Base-by-base conservation (phyloP, 2,888 invertebrate genomes). In the Drosophila nr. medialis region DNA sequence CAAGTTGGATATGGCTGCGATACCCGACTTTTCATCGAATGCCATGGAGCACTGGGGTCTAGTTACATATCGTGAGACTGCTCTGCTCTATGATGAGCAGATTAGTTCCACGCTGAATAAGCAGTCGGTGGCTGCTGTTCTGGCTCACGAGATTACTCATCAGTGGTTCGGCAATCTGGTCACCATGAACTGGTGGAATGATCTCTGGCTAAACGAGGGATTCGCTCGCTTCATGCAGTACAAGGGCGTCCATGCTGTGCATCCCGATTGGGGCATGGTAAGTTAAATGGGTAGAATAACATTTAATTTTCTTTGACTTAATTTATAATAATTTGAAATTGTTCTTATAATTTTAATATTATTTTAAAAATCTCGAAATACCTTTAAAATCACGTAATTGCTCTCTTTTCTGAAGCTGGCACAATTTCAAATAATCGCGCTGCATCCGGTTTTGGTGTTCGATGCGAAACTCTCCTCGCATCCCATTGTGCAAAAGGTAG, bases 31-130 rank as follows among this genome's bases (percentile, higher is more conserved):
- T 58, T 80, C 89, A 7, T 91, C 92, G 0, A 98, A 98, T 4
- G 99, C 99, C 0, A 99, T 99, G 95, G 99, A 99, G 96, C 98
- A 93, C 97, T 99, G 99, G 99, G 95, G 95, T 2, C 93, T 99
- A 40, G 96, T 99, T 2, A 98, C 98, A 0, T 99, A 96, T 92
- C 94, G 98, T 75, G 98, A 99, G 93, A 96, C 96, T 0, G 94
- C 96, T 62, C 94, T 99, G 65, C 94, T 99, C 0, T 97, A 96
- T 80, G 96, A 98, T 83, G 93, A 94, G 13, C 92, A 93, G 0
- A 95, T 95, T 11, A 96, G 97, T 45, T 97, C 98, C 0, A 94
- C 96, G 0, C 91, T 92, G n/a, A 96, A 97, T 90, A 96, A 96
- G 90, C 95, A 97, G 84, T 93, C 94, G 72, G 96, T 97, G 1